Conservation (phyloP, 2,113 vertebrate species). For the Taurulus bubalis region DNA sequence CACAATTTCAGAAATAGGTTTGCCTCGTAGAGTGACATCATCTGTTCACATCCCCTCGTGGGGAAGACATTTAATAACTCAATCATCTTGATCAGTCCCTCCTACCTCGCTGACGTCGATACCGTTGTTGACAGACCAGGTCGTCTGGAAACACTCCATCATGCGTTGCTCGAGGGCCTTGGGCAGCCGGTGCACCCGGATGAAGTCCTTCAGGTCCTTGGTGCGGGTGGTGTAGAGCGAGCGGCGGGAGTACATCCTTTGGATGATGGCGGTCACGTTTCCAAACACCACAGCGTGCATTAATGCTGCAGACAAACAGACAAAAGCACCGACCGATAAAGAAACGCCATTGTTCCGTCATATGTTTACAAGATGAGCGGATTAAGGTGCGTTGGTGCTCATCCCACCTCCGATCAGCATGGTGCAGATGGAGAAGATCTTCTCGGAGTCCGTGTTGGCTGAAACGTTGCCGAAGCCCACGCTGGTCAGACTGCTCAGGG, state of each 20-base stretch:
- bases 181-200: conserved; percentile 85
- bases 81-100: not conserved
- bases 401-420: conserved; percentile 88
- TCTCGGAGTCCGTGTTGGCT: conserved; percentile 88
- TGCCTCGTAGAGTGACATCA: not conserved
- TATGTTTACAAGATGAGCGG: not conserved
- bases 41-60: not conserved
- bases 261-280: conserved; percentile 86
- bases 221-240: conserved; percentile 85
- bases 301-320: conserved; percentile 64
- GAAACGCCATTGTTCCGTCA: not conserved
- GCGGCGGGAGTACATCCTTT: conserved; percentile 85
- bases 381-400: not conserved
- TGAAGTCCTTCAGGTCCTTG: conserved; percentile 84
- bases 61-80: not conserved
- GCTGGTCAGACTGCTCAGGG: conserved; percentile 87
- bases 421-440: conserved; percentile 89
- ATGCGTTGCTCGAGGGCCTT: conserved; percentile 83
- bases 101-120: conserved; percentile 84
- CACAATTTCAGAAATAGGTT: not conserved
- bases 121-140: conserved; percentile 82
- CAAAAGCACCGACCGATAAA: not conserved
- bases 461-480: conserved; percentile 88
- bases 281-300: conserved; percentile 86
- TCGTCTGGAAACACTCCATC: conserved; percentile 86